Conservation (phyloP, 2,797 vertebrate species). For the Melanogrammus aeglefinus region DNA sequence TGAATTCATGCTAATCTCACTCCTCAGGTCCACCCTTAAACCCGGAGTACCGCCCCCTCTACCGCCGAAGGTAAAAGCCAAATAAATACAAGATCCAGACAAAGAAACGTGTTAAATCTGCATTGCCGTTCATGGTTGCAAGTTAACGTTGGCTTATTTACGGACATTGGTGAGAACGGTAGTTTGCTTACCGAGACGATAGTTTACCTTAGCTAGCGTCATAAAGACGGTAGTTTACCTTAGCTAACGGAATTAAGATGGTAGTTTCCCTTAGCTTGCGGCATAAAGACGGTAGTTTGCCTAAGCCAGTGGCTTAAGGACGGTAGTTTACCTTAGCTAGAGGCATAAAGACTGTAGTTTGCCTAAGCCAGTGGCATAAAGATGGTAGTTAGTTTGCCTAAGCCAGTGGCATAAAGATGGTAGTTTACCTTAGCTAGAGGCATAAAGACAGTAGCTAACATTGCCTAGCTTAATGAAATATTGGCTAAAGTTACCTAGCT, state of each 20-base stretch:
- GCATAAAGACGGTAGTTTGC: too few species aligned
- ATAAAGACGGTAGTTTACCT: too few species aligned
- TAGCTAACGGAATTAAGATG: not conserved
- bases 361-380: too few species aligned
- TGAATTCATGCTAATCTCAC: not conserved
- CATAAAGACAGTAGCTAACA: not conserved
- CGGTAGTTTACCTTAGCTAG: not conserved
- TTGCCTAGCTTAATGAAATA: not conserved
- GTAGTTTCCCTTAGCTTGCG: too few species aligned
- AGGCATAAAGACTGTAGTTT: too few species aligned
- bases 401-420: not conserved
- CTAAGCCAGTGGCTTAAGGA: too few species aligned
- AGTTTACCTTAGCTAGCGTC: too few species aligned
- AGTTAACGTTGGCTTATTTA: not conserved
- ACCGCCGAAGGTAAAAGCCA: slow-evolving; percentile 86
- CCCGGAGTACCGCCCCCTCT: slow-evolving; percentile 85
- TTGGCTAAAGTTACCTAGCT: not conserved
- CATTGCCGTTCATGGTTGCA: not conserved
- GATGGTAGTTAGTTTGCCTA: too few species aligned
- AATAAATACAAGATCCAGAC: not conserved
- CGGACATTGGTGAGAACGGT: not conserved
- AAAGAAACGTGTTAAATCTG: not conserved
- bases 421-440: too few species aligned
- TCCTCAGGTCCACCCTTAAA: slow-evolving; percentile 87
- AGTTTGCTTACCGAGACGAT: not conserved